Base-by-base conservation (phyloP, 2,888 invertebrate species). In the Blastobasis lacticolella region DNA sequence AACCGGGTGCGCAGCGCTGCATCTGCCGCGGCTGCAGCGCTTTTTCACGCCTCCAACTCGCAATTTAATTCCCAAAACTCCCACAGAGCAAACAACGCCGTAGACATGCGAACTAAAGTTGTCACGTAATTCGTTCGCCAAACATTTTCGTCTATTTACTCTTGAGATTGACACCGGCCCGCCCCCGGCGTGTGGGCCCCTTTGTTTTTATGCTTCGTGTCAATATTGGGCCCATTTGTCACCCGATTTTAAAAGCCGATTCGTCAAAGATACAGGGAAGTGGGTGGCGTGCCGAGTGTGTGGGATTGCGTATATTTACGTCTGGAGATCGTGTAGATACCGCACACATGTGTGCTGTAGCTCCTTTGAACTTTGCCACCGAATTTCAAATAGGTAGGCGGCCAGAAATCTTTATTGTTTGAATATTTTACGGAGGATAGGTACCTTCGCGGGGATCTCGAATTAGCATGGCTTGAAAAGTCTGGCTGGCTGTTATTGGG, bases 61-160 rank as follows among this genome's bases (percentile, higher is more conserved):
- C 72, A 56, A 52, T 60, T 56, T 54, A 68, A 72, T 71, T 73
- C 72, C 67, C 66, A 62, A 43, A 72, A 67, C 67, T 69, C 73
- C 64, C 69, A 49, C 9, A 6, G 9, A 36, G 63, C 63, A 76
- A 80, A 78, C 75, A 78, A 63, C 63, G 68, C 60, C 53, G 67
- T 69, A 73, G 75, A 77, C 75, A 70, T 44, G 49, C 53, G 58
- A 67, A 73, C 73, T 70, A 73, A 77, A 79, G 69, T 78, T 83
- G 83, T 83, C 83, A 81, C 75, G 78, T 87, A 84, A 86, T 85
- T 83, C 82, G 79, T 84, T 81, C 69, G 73, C 76, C 83, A 86
- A 87, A 87, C 78, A 86, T 66, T 59, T n/a, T 23, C 58, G 58
- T 69, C 61, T 82, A 71, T 87, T 86, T 87, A 81, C 82, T 78